A percentile compares a stretch with the other conserved stretches of the same genome.
Evolutionary conservation across 64 coral and sea anemone species (phyloP).

Genomic region (Pocillopora damicornis): DNA sequence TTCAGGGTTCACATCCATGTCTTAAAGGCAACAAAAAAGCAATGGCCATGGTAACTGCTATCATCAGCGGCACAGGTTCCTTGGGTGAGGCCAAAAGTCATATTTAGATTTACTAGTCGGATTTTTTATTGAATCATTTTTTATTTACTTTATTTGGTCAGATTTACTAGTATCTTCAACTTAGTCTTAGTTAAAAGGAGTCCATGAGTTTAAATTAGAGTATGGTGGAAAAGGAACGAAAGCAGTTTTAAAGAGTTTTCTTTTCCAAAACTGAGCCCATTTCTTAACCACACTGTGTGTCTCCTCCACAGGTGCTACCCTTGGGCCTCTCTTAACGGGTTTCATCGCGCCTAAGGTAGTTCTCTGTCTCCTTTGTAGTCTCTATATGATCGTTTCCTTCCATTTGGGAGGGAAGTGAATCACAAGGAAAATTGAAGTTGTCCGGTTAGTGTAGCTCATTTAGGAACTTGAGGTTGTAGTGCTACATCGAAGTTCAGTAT

Average conservation of each 20-base stretch:
- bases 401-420: too few relatives aligned
- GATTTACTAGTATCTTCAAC: too few relatives aligned
- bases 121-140: background rate
- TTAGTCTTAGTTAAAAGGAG: too few relatives aligned
- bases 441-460: too few relatives aligned
- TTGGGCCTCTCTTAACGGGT: constrained; percentile 84
- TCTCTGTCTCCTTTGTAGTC: background rate
- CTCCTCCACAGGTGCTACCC: constrained; percentile 67
- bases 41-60: constrained; percentile 98
- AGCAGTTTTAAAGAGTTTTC: background rate
- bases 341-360: constrained; percentile 81
- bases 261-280: background rate
- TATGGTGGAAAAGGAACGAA: too few relatives aligned
- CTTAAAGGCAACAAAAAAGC: constrained; percentile 94
- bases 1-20: constrained; percentile 61
- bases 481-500: too few relatives aligned
- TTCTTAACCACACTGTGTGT: background rate
- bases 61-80: constrained; percentile 95
- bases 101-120: too few relatives aligned
- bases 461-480: too few relatives aligned
- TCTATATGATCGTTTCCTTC: too few relatives aligned
- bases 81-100: constrained; percentile 47
- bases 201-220: too few relatives aligned
- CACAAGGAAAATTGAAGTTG: too few relatives aligned
- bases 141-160: too few relatives aligned